Conservation (phyloP, 2,888 invertebrate genomes). For the Stegophylla sp. region DNA sequence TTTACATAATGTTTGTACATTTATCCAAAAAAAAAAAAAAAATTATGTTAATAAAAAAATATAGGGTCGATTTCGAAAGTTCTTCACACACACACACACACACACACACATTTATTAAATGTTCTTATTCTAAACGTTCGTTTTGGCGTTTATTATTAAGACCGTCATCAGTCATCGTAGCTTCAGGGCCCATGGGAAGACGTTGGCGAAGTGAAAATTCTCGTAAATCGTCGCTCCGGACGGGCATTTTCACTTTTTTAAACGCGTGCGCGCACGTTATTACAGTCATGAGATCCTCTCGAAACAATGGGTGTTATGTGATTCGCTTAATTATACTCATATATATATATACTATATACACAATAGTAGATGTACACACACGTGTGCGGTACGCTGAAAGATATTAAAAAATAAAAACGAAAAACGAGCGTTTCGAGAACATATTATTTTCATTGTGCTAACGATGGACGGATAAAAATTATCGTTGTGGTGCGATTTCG, state of each 20-base stretch:
- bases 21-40: neutral
- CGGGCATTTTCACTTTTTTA: slow-evolving; percentile 54
- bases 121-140: slow-evolving; percentile 23
- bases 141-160: slow-evolving; percentile 5
- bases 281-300: slow-evolving; percentile 20
- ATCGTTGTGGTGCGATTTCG: neutral
- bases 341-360: neutral
- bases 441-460: neutral
- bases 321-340: slow-evolving; percentile 42
- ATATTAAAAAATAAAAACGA: neutral
- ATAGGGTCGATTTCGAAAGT: slow-evolving; percentile 39
- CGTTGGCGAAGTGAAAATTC: slow-evolving; percentile 44
- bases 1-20: neutral
- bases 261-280: slow-evolving; percentile 20
- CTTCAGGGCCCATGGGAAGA: slow-evolving; percentile 38
- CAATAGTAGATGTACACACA: neutral
- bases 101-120: slow-evolving; percentile 29
- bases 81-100: slow-evolving; percentile 44
- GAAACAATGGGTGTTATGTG: slow-evolving; percentile 34
- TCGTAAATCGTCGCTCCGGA: slow-evolving; percentile 28
- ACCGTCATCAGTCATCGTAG: slow-evolving; percentile 45
- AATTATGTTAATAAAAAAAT: neutral
- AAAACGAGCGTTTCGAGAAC: slow-evolving; percentile 2
- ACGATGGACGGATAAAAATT: neutral
- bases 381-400: neutral